Conservation (phyloP, 2,113 vertebrate species). For the Bombycilla garrulus region DNA sequence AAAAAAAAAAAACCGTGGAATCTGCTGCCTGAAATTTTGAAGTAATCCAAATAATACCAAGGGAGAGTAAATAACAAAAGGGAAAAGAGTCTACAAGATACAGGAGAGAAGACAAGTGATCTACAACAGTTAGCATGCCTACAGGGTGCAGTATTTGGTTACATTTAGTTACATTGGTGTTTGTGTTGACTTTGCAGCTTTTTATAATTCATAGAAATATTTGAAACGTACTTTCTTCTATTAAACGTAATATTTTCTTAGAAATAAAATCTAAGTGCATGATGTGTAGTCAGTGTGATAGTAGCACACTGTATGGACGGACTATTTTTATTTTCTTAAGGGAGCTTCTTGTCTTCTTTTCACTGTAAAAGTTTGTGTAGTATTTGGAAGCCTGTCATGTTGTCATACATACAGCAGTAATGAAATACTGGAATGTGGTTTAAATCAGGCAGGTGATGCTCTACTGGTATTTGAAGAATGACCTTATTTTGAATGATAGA, state of each 20-base stretch:
- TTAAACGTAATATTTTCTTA: not conserved
- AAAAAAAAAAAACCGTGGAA: not conserved
- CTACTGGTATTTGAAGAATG: not conserved
- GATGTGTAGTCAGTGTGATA: not conserved
- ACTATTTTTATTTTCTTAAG: not conserved
- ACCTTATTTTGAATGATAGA: not conserved
- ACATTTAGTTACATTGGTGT: not conserved
- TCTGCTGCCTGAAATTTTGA: slow-evolving; percentile 79
- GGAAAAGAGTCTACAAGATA: slow-evolving; percentile 53
- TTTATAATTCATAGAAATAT: not conserved
- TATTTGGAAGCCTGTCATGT: not conserved
- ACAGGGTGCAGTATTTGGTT: not conserved
- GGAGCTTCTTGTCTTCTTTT: not conserved
- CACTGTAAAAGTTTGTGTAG: not conserved
- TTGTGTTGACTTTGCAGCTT: not conserved
- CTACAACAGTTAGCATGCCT: not conserved
- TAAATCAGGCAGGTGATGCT: not conserved
- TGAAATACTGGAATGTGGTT: not conserved
- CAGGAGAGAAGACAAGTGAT: slow-evolving; percentile 20
- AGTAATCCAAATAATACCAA: slow-evolving; percentile 70
- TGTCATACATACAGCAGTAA: not conserved
- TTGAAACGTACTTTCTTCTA: not conserved
- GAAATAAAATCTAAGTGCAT: not conserved
- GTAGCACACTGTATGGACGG: not conserved
- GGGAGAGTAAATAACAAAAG: slow-evolving; percentile 51